These are phyloP conservation scores for Sebastes flavidus DNA, from an alignment of 2,797 vertebrate species.

Conservation along the genomic window DNA sequence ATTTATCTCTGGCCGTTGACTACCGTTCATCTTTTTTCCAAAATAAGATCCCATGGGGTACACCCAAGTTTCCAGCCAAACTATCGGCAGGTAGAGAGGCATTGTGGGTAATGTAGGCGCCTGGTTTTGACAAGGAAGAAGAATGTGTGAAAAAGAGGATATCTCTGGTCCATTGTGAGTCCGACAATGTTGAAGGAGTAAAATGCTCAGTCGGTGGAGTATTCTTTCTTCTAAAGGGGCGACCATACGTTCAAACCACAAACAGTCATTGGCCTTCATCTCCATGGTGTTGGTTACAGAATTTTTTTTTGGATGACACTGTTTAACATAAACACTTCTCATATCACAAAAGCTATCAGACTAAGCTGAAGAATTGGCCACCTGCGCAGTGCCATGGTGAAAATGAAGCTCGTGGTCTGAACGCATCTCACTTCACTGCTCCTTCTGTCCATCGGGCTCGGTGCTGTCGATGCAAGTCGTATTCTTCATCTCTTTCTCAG, in stretches of 20 bases:
- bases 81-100: background rate
- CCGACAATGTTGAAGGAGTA: background rate
- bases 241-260: slow-evolving; percentile 6
- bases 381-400: background rate
- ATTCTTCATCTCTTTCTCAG: slow-evolving; percentile 14
- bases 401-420: background rate
- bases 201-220: background rate
- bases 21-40: too few species aligned
- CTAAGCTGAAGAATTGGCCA: slow-evolving; percentile 1
- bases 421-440: background rate
- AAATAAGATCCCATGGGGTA: too few species aligned
- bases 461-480: slow-evolving; percentile 2
- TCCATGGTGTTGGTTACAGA: background rate
- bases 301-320: background rate
- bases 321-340: slow-evolving; percentile 11
- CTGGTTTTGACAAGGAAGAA: slow-evolving; percentile 8
- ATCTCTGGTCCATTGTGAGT: background rate
- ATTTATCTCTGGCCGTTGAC: too few species aligned
- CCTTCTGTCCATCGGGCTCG: background rate
- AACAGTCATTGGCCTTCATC: background rate
- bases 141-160: background rate
- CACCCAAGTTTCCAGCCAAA: too few species aligned
- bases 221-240: background rate
- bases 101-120: background rate
- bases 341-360: background rate